These are phyloP conservation scores for Pteropus rufus DNA, from an alignment of 2,797 vertebrate species.

Conservation along the genomic window DNA sequence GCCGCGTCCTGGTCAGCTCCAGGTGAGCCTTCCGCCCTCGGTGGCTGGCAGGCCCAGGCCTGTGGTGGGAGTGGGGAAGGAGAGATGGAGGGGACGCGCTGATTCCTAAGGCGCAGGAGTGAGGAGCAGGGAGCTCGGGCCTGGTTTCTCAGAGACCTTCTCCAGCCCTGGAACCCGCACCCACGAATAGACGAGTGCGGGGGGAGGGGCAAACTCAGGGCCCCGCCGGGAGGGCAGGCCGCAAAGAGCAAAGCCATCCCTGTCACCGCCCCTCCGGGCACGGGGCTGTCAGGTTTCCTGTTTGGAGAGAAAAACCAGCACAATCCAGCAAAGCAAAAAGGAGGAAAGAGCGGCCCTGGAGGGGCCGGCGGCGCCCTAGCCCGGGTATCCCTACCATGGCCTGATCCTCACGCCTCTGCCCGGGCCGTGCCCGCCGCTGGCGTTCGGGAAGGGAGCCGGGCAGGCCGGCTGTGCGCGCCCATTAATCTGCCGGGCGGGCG, in stretches of 20 bases:
- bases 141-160: background rate
- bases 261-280: conserved; percentile 20
- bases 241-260: background rate
- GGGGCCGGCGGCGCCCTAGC: background rate
- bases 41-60: background rate
- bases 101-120: background rate
- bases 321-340: conserved; percentile 19
- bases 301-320: conserved; percentile 31
- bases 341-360: background rate
- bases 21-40: background rate
- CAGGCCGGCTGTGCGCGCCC: conserved; percentile 63
- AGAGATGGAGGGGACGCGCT: background rate
- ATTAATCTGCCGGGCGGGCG: conserved; percentile 75
- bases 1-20: background rate
- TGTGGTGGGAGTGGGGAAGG: background rate
- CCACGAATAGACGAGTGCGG: background rate
- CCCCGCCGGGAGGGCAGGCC: background rate
- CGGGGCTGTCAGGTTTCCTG: conserved; percentile 55
- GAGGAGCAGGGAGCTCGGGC: background rate
- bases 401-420: background rate
- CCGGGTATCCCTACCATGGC: background rate
- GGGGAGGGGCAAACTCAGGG: background rate
- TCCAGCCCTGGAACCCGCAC: background rate
- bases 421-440: conserved; percentile 49
- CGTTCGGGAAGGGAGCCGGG: conserved; percentile 49